Conservation (phyloP, 2,888 invertebrate species). For the Dicyrtoma fusca region DNA sequence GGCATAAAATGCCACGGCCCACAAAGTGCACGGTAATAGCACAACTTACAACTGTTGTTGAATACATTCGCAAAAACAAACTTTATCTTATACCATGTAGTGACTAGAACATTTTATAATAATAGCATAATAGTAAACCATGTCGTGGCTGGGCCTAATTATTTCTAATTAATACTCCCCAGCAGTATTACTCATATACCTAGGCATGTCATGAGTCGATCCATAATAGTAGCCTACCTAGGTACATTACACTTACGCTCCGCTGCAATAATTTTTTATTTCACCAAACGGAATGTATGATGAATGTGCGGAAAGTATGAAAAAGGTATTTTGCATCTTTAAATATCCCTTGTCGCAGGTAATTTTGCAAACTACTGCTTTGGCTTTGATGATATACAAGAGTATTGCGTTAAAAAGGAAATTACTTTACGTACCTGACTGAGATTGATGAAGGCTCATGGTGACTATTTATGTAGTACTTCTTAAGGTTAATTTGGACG, state of each 20-base stretch:
- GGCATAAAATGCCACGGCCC: conserved; percentile 30
- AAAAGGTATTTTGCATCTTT: no score
- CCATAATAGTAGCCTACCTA: no score
- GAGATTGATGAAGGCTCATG: conserved; percentile 35
- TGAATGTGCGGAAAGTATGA: no score
- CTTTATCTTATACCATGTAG: neutral
- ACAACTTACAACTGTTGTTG: neutral
- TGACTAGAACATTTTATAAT: no score
- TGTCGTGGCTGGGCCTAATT: no score
- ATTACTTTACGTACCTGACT: conserved; percentile 23
- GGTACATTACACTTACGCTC: no score
- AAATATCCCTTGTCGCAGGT: no score
- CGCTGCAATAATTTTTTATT: no score
- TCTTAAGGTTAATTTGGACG: conserved; percentile 16
- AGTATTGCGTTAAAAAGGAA: neutral
- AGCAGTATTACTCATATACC: no score
- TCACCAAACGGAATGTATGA: no score
- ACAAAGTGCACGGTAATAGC: conserved; percentile 1
- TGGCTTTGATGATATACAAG: neutral
- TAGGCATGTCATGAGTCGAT: no score
- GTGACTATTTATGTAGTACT: conserved; percentile 20
- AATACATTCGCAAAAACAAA: neutral
- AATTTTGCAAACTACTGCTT: neutral
- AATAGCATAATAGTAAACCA: neutral
- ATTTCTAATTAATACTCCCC: no score